phyloP scores from a whole-genome alignment of 2,888 invertebrate genomes.

The Microplitis deprimator region DNA sequence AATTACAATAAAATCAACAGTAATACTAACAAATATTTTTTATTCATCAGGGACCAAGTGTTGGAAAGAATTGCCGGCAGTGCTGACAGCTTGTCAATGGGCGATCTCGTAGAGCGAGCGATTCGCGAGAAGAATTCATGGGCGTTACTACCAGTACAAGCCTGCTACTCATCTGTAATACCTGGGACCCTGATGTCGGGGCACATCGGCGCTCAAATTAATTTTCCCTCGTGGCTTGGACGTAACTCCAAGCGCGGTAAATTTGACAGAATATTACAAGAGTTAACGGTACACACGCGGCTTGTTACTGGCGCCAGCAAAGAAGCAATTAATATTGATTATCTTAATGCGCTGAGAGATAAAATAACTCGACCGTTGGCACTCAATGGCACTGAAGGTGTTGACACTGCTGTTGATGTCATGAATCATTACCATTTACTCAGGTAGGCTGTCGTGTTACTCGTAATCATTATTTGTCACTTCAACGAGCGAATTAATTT shows the following conservation, averaged over 20 bases:
- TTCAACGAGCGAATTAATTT: background rate
- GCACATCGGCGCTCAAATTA: constrained; percentile 82
- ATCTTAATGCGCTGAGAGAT: constrained; percentile 84
- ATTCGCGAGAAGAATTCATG: constrained; percentile 88
- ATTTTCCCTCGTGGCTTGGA: constrained; percentile 97
- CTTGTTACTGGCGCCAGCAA: constrained; percentile 75
- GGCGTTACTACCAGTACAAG: constrained; percentile 89
- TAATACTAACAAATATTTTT: constrained; percentile 30
- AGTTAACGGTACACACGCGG: constrained; percentile 64
- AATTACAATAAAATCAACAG: background rate
- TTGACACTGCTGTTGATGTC: constrained; percentile 79
- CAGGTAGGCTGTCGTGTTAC: constrained; percentile 56
- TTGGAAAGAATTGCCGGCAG: constrained; percentile 82
- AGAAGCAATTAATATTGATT: constrained; percentile 89
- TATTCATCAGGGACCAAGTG: constrained; percentile 73
- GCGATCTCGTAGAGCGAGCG: constrained; percentile 87
- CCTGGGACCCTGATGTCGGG: constrained; percentile 92
- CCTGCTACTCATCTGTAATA: constrained; percentile 90
- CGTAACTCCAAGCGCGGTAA: constrained; percentile 91
- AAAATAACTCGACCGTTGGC: constrained; percentile 84
- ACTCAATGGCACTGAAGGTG: constrained; percentile 80
- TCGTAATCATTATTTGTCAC: constrained; percentile 14
- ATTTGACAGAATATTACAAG: constrained; percentile 77
- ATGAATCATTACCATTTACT: constrained; percentile 89
- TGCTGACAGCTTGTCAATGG: constrained; percentile 88